A percentile compares a stretch with the other conserved stretches of the same genome.
Conservation (phyloP, 53 echinoderm and acorn worm genomes). For the Hippasteria phrygiana region DNA sequence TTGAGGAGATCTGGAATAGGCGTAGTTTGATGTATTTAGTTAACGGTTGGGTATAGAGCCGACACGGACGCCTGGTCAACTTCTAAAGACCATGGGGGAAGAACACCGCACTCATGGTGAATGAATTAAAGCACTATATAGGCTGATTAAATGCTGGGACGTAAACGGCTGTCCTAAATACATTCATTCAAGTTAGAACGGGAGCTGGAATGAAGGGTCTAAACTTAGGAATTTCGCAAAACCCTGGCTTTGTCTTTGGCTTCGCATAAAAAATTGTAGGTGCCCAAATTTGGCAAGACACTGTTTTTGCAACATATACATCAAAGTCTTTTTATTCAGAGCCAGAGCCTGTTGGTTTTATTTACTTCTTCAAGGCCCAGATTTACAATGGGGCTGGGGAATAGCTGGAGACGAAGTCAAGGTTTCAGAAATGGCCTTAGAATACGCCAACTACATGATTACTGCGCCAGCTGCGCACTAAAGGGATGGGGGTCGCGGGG, state of each 20-base stretch:
- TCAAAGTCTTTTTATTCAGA: too few relatives aligned
- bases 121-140: neutral
- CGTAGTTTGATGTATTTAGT: conserved; percentile 7
- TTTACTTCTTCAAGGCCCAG: too few relatives aligned
- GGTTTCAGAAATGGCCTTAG: too few relatives aligned
- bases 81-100: neutral
- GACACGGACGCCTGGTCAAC: neutral
- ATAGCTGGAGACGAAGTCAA: too few relatives aligned
- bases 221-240: neutral
- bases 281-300: too few relatives aligned
- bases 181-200: conserved; percentile 12
- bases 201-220: neutral
- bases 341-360: too few relatives aligned
- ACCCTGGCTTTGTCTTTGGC: neutral
- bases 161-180: conserved; percentile 33
- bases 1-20: neutral
- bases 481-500: too few relatives aligned
- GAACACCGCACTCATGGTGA: neutral
- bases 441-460: too few relatives aligned
- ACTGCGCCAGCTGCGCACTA: too few relatives aligned
- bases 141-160: neutral
- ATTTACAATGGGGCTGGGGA: too few relatives aligned
- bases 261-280: too few relatives aligned
- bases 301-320: too few relatives aligned
- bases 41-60: neutral